These are phyloP conservation scores for Pterobdella sp. DNA, from an alignment of 2,888 invertebrate genomes.

Conservation along the genomic window DNA sequence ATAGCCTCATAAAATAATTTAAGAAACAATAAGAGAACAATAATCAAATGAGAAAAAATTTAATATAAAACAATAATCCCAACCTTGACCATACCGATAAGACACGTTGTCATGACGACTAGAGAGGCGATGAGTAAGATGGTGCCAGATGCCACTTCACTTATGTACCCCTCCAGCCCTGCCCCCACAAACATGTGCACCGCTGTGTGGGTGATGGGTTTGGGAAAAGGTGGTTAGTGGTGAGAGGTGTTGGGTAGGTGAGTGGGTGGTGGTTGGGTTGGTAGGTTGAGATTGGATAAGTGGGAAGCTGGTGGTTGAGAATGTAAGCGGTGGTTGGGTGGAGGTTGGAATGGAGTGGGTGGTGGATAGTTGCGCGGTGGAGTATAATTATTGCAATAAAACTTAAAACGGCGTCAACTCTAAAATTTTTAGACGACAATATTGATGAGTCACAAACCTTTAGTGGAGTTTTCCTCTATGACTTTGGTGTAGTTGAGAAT, in stretches of 20 bases:
- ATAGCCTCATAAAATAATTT: no score
- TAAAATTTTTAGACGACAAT: neutral
- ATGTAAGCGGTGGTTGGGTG: neutral
- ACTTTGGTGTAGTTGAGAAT: conserved; percentile 22
- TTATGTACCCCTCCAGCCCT: conserved; percentile 25
- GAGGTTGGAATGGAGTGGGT: neutral
- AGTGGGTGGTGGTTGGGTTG: neutral
- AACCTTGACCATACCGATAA: conserved; percentile 54
- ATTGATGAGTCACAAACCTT: conserved; percentile 10
- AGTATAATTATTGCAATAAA: no score
- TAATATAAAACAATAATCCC: no score
- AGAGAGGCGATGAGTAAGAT: conserved; percentile 53
- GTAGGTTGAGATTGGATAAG: neutral
- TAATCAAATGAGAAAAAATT: no score
- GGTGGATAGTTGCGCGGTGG: no score
- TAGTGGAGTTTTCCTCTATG: conserved; percentile 26
- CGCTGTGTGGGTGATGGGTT: conserved; percentile 20
- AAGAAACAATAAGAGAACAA: no score
- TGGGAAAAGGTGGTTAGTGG: neutral
- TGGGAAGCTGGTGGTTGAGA: neutral
- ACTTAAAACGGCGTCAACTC: neutral
- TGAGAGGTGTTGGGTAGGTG: neutral
- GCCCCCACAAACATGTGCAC: conserved; percentile 29
- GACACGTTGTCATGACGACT: conserved; percentile 52
- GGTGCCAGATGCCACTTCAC: conserved; percentile 50